These are phyloP conservation scores for Acanthoscelides obtectus DNA, from an alignment of 2,888 invertebrate species.

Conservation along the genomic window DNA sequence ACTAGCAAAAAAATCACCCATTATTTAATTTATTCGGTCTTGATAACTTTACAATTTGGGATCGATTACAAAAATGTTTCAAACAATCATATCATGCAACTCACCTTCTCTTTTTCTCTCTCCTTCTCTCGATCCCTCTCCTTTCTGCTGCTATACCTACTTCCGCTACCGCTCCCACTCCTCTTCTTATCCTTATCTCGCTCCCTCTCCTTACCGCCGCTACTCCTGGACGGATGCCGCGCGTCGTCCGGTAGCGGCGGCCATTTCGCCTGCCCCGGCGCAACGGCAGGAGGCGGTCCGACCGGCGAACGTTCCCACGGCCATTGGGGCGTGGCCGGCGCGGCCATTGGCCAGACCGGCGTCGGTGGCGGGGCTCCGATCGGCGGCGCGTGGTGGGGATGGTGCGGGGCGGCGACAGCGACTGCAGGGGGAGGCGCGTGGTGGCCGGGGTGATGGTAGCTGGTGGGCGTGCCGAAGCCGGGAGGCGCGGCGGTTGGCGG, in stretches of 20 bases:
- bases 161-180: slow-evolving; percentile 42
- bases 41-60: too few relatives aligned
- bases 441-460: slow-evolving; percentile 1
- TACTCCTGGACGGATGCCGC: slow-evolving; percentile 4
- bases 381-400: background rate
- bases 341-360: slow-evolving; percentile 23
- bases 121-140: slow-evolving; percentile 26
- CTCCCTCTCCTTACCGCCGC: slow-evolving; percentile 17
- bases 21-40: too few relatives aligned
- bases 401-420: background rate
- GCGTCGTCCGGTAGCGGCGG: slow-evolving; percentile 12
- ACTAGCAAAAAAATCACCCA: too few relatives aligned
- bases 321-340: slow-evolving; percentile 25
- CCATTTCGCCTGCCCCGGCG: slow-evolving; percentile 4
- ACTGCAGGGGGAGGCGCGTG: slow-evolving; percentile 27
- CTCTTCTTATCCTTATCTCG: slow-evolving; percentile 41
- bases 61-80: too few relatives aligned
- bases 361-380: slow-evolving; percentile 19
- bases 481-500: slow-evolving; percentile 10
- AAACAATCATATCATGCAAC: background rate
- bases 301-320: slow-evolving; percentile 27
- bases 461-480: background rate
- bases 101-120: slow-evolving; percentile 28
- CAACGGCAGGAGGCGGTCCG: slow-evolving; percentile 12
- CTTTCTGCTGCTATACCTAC: slow-evolving; percentile 35